phyloP scores from a whole-genome alignment of 2,888 invertebrate genomes.

The Pachymerium ferrugineum region DNA sequence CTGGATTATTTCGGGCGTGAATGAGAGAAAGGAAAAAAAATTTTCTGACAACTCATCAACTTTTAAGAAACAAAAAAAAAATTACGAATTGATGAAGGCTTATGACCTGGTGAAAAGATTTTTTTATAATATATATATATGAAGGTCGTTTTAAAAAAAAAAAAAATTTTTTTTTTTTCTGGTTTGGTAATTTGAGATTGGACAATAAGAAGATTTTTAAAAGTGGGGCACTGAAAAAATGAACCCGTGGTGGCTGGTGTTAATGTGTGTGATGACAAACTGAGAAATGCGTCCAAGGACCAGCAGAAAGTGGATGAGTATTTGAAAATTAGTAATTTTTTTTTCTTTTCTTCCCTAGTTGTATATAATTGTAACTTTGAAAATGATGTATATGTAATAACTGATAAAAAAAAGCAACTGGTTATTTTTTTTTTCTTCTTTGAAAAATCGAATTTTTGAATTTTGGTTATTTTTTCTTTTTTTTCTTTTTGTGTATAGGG shows the following conservation, averaged over 20 bases:
- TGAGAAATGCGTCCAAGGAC: conserved; percentile 13
- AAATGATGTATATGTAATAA: conserved; percentile 3
- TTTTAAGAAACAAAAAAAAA: too few species aligned
- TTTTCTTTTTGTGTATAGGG: not conserved
- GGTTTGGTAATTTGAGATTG: not conserved
- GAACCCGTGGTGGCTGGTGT: not conserved
- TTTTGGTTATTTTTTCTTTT: not conserved
- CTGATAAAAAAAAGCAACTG: not conserved
- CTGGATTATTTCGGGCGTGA: not conserved
- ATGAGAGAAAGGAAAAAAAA: not conserved
- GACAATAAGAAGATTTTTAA: not conserved
- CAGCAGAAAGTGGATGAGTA: not conserved
- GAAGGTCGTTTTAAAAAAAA: too few species aligned
- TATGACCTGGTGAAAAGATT: not conserved
- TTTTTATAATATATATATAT: too few species aligned
- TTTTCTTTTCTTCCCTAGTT: not conserved
- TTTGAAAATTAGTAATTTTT: conserved; percentile 9
- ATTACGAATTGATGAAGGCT: not conserved
- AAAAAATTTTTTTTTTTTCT: too few species aligned
- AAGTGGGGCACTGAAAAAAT: not conserved
- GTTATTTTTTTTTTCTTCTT: not conserved
- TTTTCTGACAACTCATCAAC: not conserved
- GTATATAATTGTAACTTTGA: not conserved
- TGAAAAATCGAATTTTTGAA: not conserved
- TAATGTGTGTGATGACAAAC: conserved; percentile 1